These are phyloP conservation scores for Xenentodon cancila DNA, from an alignment of 2,797 vertebrate species.

Conservation along the genomic window DNA sequence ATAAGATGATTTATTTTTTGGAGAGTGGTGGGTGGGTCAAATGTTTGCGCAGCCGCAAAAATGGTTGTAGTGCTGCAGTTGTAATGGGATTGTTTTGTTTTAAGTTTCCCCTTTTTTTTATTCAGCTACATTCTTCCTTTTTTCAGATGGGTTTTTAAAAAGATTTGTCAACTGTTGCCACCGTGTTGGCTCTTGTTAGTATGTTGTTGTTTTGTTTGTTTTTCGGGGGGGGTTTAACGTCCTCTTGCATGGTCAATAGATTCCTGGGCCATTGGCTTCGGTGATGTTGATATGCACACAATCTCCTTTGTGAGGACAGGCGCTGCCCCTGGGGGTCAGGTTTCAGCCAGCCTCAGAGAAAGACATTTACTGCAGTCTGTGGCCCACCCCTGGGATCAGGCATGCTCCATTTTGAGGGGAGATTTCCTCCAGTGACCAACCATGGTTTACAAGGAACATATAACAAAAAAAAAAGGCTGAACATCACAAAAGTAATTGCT, in stretches of 20 bases:
- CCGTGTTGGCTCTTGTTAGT: constrained; percentile 28
- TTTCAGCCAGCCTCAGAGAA: constrained; percentile 81
- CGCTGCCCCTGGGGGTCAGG: constrained; percentile 85
- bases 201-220: constrained; percentile 23
- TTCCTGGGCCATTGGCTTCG: constrained; percentile 75
- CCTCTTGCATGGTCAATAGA: constrained; percentile 74
- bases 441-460: constrained; percentile 12
- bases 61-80: too few species aligned
- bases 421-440: constrained; percentile 67
- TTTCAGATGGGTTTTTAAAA: constrained; percentile 3
- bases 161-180: constrained; percentile 38
- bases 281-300: constrained; percentile 84
- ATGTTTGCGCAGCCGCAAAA: background rate
- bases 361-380: constrained; percentile 79
- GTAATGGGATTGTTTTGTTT: too few species aligned
- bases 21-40: too few species aligned
- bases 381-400: constrained; percentile 75
- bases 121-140: too few species aligned
- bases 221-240: constrained; percentile 19
- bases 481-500: constrained; percentile 16
- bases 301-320: constrained; percentile 85
- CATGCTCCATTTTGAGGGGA: constrained; percentile 78
- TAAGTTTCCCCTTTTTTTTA: too few species aligned
- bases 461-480: constrained; percentile 1
- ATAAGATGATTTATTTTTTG: background rate